A percentile compares a stretch with the other conserved stretches of the same genome.
These are phyloP conservation scores for Apodemus speciosus DNA, from an alignment of 2,113 vertebrate species.

Conservation along the genomic window DNA sequence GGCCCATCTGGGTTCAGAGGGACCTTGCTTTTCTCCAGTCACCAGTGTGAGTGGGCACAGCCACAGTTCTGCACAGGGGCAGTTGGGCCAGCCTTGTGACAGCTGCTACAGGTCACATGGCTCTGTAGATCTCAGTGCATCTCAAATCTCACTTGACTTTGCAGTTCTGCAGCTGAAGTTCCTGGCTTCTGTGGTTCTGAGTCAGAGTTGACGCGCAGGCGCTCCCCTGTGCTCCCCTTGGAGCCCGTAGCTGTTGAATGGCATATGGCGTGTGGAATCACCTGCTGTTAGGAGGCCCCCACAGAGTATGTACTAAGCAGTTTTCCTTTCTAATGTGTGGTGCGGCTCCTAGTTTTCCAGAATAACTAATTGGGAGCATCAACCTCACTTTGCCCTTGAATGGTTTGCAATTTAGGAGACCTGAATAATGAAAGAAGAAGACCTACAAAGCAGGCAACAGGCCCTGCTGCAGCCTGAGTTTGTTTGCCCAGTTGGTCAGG, in stretches of 20 bases:
- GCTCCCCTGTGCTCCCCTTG: constrained; percentile 46
- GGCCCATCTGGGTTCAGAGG: constrained; percentile 41
- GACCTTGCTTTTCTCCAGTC: neutral
- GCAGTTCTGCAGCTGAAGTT: constrained; percentile 51
- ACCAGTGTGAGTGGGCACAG: neutral
- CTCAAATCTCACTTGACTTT: constrained; percentile 12
- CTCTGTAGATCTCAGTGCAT: neutral
- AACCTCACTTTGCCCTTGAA: constrained; percentile 80
- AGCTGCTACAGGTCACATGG: neutral
- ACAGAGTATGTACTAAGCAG: constrained; percentile 68
- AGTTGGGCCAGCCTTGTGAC: neutral
- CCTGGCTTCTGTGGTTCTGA: constrained; percentile 38
- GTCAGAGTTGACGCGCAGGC: constrained; percentile 30
- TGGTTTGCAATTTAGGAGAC: constrained; percentile 64
- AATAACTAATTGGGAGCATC: constrained; percentile 76
- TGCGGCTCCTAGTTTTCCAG: constrained; percentile 70
- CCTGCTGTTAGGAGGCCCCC: constrained; percentile 54
- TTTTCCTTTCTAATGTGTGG: constrained; percentile 69
- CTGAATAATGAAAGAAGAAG: constrained; percentile 31
- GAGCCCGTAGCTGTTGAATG: constrained; percentile 41
- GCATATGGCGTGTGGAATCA: constrained; percentile 67
- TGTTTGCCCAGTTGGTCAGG: constrained; percentile 56
- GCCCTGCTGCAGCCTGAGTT: neutral
- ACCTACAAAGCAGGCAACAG: constrained; percentile 54
- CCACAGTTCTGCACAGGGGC: neutral